These are phyloP conservation scores for Scolopax mira DNA, from an alignment of 2,113 vertebrate genomes.

Conservation along the genomic window DNA sequence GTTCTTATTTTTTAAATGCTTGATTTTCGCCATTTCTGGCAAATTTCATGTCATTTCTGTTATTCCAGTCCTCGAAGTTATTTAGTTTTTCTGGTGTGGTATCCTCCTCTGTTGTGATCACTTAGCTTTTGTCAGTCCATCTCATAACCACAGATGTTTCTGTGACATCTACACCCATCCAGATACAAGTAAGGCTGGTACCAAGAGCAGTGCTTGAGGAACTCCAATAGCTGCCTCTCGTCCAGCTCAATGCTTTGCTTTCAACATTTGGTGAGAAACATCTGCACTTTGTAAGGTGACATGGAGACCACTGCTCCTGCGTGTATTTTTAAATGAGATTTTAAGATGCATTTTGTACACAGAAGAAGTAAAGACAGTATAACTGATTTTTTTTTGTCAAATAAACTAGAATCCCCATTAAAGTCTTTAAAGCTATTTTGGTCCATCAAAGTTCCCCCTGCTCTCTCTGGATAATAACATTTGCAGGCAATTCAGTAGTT, in stretches of 20 bases:
- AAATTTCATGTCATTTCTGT: neutral
- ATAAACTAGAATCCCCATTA: neutral
- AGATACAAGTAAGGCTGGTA: neutral
- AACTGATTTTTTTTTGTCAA: neutral
- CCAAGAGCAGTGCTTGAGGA: neutral
- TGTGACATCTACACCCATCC: neutral
- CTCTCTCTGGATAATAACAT: neutral
- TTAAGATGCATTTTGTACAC: neutral
- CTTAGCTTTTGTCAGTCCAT: neutral
- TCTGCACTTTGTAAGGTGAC: neutral
- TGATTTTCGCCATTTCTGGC: neutral
- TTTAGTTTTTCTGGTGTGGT: fast-evolving
- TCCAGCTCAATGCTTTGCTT: neutral
- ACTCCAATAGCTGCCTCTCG: neutral
- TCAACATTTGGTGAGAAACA: neutral
- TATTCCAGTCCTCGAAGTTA: neutral
- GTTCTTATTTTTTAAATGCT: neutral
- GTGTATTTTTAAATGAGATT: neutral
- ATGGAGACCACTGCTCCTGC: neutral
- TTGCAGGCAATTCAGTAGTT: neutral
- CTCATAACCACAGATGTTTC: neutral
- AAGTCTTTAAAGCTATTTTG: neutral
- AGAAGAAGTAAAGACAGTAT: neutral
- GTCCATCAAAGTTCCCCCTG: neutral
- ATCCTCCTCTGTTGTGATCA: neutral